phyloP scores from a whole-genome alignment of 1,140 invertebrate genomes.

The Elymnias hypermnestra region DNA sequence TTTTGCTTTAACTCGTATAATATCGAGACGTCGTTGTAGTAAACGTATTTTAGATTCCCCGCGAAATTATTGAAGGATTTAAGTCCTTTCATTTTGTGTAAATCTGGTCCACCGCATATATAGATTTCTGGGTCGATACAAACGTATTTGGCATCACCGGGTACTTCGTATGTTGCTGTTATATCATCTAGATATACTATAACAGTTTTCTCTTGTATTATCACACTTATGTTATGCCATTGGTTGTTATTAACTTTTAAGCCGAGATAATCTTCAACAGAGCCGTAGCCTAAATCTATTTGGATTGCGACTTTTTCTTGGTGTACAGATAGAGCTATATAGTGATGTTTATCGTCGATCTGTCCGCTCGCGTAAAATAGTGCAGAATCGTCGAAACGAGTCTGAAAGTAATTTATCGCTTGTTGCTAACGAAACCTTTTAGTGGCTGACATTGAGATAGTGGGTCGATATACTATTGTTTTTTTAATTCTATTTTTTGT shows the following conservation, averaged over 20 bases:
- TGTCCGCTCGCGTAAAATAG: slow-evolving; percentile 92
- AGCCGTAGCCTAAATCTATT: slow-evolving; percentile 89
- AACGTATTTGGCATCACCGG: slow-evolving; percentile 84
- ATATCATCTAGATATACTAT: slow-evolving; percentile 85
- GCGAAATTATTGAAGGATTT: slow-evolving; percentile 86
- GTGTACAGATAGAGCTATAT: slow-evolving; percentile 88
- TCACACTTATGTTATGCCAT: slow-evolving; percentile 94
- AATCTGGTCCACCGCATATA: slow-evolving; percentile 89
- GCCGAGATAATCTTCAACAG: slow-evolving; percentile 82
- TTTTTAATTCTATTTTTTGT: slow-evolving; percentile 23
- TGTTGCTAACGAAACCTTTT: slow-evolving; percentile 14
- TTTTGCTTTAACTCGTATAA: slow-evolving; percentile 89
- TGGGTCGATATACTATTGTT: slow-evolving; percentile 19
- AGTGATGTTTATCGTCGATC: slow-evolving; percentile 86
- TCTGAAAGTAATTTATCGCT: slow-evolving; percentile 72
- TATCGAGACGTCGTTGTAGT: slow-evolving; percentile 94
- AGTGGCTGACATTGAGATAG: slow-evolving; percentile 22
- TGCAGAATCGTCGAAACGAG: slow-evolving; percentile 90
- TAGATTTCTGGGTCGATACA: slow-evolving; percentile 96
- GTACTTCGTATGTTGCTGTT: slow-evolving; percentile 81
- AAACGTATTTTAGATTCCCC: slow-evolving; percentile 93
- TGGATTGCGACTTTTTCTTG: slow-evolving; percentile 87
- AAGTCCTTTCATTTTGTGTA: slow-evolving; percentile 86
- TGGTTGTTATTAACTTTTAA: slow-evolving; percentile 82
- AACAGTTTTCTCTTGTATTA: slow-evolving; percentile 84